Percentiles rank a stretch among this genome's conserved stretches.
Evolutionary conservation across 2,797 vertebrate species (phyloP).

Genomic region (Graptemys geographica): DNA sequence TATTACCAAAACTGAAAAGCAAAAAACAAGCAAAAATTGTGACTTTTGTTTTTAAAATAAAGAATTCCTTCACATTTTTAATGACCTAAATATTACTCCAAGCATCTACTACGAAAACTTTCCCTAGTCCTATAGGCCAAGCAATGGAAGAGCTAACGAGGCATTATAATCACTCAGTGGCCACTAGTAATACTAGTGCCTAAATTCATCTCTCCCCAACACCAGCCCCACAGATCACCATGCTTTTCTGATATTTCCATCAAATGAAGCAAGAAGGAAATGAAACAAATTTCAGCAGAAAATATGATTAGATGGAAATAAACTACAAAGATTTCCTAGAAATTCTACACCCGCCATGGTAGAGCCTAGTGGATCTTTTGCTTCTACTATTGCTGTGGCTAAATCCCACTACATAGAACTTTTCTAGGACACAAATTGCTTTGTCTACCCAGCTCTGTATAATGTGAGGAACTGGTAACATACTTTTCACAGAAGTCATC

Average conservation of each 20-base stretch:
- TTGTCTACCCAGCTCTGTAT: background rate
- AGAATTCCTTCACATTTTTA: background rate
- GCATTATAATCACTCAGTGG: background rate
- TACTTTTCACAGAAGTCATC: background rate
- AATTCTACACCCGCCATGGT: background rate
- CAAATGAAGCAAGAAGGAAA: background rate
- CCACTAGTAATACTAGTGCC: background rate
- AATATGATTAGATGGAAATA: background rate
- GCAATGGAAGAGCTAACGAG: background rate
- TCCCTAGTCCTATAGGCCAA: background rate
- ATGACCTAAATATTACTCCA: background rate
- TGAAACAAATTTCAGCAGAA: background rate
- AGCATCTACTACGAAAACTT: background rate
- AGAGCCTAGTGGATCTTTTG: background rate
- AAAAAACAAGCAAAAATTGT: background rate
- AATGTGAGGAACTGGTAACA: background rate
- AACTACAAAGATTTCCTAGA: background rate
- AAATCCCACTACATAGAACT: background rate
- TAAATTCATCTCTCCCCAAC: background rate
- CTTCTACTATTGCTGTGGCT: background rate
- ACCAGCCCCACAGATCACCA: background rate
- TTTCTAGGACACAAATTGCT: background rate
- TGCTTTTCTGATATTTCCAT: background rate
- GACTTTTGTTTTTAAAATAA: background rate
- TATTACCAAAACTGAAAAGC: background rate